Evolutionary conservation across 1,140 invertebrate genomes (phyloP).

Genomic region (Steinernema khuongi): DNA sequence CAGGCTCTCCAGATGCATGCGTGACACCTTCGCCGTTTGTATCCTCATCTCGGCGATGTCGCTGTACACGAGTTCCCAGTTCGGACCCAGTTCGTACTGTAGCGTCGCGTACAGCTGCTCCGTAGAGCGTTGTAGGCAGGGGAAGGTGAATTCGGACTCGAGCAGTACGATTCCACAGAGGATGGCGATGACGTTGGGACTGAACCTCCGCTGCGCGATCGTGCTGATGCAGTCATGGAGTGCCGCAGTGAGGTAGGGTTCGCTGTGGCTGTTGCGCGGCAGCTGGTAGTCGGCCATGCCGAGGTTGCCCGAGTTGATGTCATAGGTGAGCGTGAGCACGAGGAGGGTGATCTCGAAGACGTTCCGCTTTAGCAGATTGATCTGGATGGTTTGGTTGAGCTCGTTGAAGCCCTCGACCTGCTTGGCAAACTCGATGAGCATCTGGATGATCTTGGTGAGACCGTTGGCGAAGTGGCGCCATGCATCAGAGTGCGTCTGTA

Average conservation of each 20-base stretch:
- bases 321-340: not conserved
- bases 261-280: not conserved
- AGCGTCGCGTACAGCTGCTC: not conserved
- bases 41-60: not conserved
- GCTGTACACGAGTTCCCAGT: not conserved
- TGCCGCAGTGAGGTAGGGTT: not conserved
- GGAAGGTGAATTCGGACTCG: not conserved
- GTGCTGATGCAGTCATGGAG: not conserved
- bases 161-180: slow-evolving; percentile 2
- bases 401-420: slow-evolving; percentile 7
- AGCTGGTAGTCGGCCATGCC: not conserved
- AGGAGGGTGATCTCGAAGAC: slow-evolving; percentile 13
- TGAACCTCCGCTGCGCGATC: not conserved
- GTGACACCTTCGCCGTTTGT: not conserved
- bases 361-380: not conserved
- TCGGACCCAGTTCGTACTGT: not conserved
- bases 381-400: not conserved
- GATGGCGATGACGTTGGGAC: not conserved
- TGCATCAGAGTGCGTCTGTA: not conserved
- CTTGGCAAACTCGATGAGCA: not conserved
- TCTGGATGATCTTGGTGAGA: not conserved
- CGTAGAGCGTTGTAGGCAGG: not conserved
- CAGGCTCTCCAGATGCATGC: not conserved
- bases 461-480: not conserved
- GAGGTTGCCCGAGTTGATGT: not conserved